Percentiles rank a stretch among this genome's conserved stretches.
Conservation (phyloP, 2,888 invertebrate genomes). For the Nipponacmea schrenckii region DNA sequence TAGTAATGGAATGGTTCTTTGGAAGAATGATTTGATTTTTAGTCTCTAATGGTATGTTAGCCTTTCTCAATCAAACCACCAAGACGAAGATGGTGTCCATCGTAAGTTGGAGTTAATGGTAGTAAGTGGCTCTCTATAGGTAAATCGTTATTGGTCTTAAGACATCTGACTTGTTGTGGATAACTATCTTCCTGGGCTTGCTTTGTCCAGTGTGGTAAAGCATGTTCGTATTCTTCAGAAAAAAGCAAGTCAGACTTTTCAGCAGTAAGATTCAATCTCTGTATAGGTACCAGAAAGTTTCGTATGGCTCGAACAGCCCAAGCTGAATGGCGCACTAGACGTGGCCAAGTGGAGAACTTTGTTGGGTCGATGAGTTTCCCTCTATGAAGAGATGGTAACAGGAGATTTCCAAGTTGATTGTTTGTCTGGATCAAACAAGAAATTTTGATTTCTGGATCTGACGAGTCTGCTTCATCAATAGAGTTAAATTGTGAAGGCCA, state of each 20-base stretch:
- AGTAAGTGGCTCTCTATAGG: background rate
- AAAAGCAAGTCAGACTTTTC: background rate
- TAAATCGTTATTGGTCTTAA: background rate
- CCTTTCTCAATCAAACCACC: background rate
- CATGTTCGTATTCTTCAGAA: background rate
- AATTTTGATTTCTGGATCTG: slow-evolving; percentile 1
- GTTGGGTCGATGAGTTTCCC: background rate
- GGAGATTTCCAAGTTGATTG: background rate
- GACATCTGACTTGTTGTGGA: background rate
- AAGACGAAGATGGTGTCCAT: background rate
- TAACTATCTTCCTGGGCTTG: background rate
- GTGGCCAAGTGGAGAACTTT: background rate
- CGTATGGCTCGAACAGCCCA: background rate
- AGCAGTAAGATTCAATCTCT: background rate
- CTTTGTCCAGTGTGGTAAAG: background rate
- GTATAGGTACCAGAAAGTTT: background rate
- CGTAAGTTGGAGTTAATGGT: background rate
- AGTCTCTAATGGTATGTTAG: background rate
- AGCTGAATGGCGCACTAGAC: background rate
- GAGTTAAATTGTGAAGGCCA: background rate
- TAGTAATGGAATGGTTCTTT: background rate
- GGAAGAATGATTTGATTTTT: background rate
- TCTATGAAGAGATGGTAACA: background rate
- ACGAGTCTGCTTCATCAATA: too few relatives aligned
- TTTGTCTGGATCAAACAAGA: background rate